These are phyloP conservation scores for Diprion similis DNA, from an alignment of 1,140 invertebrate species.

Conservation along the genomic window DNA sequence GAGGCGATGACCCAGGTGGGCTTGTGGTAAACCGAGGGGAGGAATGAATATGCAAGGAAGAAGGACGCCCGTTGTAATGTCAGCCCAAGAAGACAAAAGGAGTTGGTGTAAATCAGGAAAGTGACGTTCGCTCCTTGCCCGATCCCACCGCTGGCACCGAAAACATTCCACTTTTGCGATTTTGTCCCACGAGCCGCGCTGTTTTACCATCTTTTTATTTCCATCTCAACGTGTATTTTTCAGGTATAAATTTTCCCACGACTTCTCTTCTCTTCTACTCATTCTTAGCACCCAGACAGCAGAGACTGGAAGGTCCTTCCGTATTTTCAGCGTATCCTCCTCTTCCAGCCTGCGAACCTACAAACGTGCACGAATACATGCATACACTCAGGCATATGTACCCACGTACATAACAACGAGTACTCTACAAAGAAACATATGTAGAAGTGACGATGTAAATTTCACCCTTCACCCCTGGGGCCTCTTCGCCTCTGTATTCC, in stretches of 20 bases:
- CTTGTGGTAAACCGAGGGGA: no score
- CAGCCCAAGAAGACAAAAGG: no score
- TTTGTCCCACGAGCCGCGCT: no score
- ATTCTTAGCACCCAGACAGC: conserved; percentile 9
- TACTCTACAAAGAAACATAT: conserved; percentile 6
- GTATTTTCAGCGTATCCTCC: conserved; percentile 25
- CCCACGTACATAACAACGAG: background rate
- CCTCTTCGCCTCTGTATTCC: background rate
- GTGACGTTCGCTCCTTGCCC: no score
- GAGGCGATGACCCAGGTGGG: no score
- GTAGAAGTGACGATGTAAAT: conserved; percentile 26
- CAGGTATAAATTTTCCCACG: conserved; percentile 38
- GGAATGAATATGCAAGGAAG: no score
- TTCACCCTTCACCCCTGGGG: conserved; percentile 8
- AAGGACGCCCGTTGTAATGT: no score
- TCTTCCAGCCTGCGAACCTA: background rate
- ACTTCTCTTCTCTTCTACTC: conserved; percentile 14
- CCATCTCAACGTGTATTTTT: conserved; percentile 33
- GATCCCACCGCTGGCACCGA: no score
- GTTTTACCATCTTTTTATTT: no score
- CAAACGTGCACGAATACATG: background rate
- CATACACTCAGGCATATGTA: background rate
- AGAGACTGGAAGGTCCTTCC: conserved; percentile 24
- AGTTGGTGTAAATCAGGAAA: no score
- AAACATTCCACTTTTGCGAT: no score